A percentile compares a stretch with the other conserved stretches of the same genome.
phyloP scores from a whole-genome alignment of 2,113 vertebrate species.

The Heptranchias perlo region DNA sequence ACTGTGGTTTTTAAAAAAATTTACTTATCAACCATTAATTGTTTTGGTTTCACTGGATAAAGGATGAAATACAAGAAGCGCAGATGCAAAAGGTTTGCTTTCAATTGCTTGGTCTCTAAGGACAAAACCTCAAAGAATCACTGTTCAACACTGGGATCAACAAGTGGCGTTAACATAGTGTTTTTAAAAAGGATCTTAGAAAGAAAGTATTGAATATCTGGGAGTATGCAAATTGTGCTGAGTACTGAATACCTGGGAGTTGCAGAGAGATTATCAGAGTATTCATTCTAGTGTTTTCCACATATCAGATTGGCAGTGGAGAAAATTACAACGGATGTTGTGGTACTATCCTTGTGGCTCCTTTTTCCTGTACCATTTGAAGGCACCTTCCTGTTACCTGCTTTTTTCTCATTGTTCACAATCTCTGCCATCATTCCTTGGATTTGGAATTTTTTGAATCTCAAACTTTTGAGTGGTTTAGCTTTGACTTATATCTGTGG shows the following conservation, averaged over 20 bases:
- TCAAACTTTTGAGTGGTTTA: not conserved
- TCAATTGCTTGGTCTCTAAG: not conserved
- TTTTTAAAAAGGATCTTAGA: not conserved
- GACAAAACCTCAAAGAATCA: not conserved
- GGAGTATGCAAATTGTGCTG: not conserved
- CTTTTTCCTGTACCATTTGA: not conserved
- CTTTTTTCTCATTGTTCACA: not conserved
- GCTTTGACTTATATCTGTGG: not conserved
- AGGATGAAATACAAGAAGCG: not conserved
- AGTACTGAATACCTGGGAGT: not conserved
- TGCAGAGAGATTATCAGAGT: not conserved
- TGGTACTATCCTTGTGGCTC: not conserved
- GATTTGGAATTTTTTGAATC: not conserved
- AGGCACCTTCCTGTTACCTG: not conserved
- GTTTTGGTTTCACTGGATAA: not conserved
- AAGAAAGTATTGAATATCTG: not conserved
- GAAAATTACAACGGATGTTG: not conserved
- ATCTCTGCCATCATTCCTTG: not conserved
- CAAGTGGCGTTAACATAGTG: not conserved
- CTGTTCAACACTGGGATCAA: not conserved
- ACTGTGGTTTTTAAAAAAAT: not conserved
- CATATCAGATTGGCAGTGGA: not conserved
- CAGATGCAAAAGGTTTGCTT: not conserved
- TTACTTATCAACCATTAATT: not conserved
- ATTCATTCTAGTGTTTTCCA: not conserved